Conservation (phyloP, 2,113 vertebrate species). For the Tautogolabrus adspersus region DNA sequence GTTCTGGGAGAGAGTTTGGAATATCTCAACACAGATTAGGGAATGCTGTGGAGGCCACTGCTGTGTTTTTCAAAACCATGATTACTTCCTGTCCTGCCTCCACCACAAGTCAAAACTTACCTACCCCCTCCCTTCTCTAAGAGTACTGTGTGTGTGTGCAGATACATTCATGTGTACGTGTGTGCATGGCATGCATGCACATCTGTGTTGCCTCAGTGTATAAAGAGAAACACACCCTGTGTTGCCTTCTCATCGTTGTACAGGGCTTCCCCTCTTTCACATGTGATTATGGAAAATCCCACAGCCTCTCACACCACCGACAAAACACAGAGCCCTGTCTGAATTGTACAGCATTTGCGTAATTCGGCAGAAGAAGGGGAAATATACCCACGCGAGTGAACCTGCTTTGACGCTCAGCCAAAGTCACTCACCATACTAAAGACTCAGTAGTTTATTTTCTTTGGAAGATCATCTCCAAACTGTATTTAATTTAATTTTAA, state of each 20-base stretch:
- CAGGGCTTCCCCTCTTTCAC: conserved; percentile 79
- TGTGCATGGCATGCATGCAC: conserved; percentile 56
- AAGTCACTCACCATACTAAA: conserved; percentile 40
- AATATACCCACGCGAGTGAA: conserved; percentile 56
- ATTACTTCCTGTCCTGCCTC: conserved; percentile 86
- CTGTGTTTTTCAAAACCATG: conserved; percentile 83
- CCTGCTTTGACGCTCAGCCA: conserved; percentile 55
- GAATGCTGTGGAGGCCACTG: conserved; percentile 76
- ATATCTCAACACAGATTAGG: conserved; percentile 83
- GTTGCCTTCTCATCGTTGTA: conserved; percentile 48
- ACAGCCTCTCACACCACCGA: conserved; percentile 58
- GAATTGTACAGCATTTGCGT: conserved; percentile 70
- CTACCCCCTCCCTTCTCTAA: neutral
- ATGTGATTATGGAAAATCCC: conserved; percentile 79
- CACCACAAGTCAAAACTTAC: conserved; percentile 42
- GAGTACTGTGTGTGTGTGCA: conserved; percentile 42
- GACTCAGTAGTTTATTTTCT: conserved; percentile 48
- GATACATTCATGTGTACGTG: conserved; percentile 15
- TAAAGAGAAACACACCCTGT: conserved; percentile 62
- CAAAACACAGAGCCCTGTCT: conserved; percentile 67
- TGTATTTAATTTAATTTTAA: conserved; percentile 4
- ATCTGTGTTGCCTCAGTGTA: conserved; percentile 69
- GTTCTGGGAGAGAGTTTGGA: conserved; percentile 82
- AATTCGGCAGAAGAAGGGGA: conserved; percentile 72
- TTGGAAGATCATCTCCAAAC: conserved; percentile 5